Evolutionary conservation across 2,888 invertebrate species (phyloP), one percentile per base, ranked within the genome.

Genomic region (Chrysodeixis includens): DNA sequence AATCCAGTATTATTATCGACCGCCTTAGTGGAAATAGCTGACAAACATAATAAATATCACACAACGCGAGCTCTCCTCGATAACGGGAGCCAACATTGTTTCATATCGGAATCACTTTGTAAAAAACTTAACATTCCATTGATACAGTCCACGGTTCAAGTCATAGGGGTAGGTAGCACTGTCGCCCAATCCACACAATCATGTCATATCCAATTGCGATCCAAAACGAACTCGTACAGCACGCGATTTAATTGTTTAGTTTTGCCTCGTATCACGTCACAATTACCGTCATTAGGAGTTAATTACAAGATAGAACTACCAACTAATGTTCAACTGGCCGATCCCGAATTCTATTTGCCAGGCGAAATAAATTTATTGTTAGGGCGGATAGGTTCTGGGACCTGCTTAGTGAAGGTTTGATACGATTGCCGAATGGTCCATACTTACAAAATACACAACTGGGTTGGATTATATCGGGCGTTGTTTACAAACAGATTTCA

Each of bases 1-100:
- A 26, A 66, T n/a, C 30, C 12, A 14, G 76, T 76, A n/a, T 67
- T 78, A 49, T 55, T 80, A 18, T 76, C 76, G 0, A 81, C 81
- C 6, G 79, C 78, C 5, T 58, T 78, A 52, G 67, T 79, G 12
- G 70, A 74, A 2, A 49, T 75, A 1, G 62, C 62, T 8, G 72
- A 71, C 44, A 46, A 30, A 9, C 32, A 69, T 10, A 66, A 73
- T 44, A 49, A 57, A 44, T 72, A 69, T 63, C 68, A 74, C 18
- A 76, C 63, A 51, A 56, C 35, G 0, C 72, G 79, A 9, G 75
- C 72, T 0, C 60, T 79, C 1, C 56, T 77, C n/a, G 78, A 78
- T 40, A 76, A 66, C 46, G 76, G 78, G 1, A 78, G 80, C 35
- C 69, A 74, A 46, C 69, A 75, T 46, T 68, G 74, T 46, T 74